Conservation (phyloP, 2,888 invertebrate species). For the Papilio demoleus region DNA sequence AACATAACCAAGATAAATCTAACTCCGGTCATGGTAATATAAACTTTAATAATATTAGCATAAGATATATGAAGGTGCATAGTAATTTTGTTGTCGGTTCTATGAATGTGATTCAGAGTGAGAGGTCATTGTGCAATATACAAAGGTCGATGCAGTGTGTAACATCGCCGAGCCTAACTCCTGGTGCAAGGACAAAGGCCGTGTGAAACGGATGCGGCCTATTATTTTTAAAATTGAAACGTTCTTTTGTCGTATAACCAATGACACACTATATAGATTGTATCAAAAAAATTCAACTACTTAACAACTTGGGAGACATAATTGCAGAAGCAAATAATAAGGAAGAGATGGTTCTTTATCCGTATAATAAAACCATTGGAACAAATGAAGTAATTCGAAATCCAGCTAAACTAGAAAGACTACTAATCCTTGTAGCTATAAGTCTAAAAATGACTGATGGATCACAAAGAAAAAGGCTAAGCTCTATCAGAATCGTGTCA, state of each 20-base stretch:
- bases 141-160: slow-evolving; percentile 58
- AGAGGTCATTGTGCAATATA: slow-evolving; percentile 63
- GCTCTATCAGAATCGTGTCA: not conserved
- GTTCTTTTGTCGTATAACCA: not conserved
- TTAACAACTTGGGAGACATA: too few species aligned
- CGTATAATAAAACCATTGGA: too few species aligned
- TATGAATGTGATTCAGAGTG: slow-evolving; percentile 53
- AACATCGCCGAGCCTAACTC: slow-evolving; percentile 32
- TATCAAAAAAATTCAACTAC: not conserved
- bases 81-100: slow-evolving; percentile 36
- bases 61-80: not conserved
- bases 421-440: not conserved
- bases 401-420: not conserved
- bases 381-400: not conserved
- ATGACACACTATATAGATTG: not conserved
- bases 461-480: not conserved
- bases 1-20: not conserved
- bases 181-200: slow-evolving; percentile 30
- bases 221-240: slow-evolving; percentile 18
- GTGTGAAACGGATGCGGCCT: slow-evolving; percentile 36
- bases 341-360: too few species aligned
- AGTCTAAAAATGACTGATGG: too few species aligned
- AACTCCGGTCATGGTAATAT: not conserved
- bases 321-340: too few species aligned
- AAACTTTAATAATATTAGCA: slow-evolving; percentile 6